phyloP scores from a whole-genome alignment of 2,113 vertebrate genomes.

The Chionodraco myersi region DNA sequence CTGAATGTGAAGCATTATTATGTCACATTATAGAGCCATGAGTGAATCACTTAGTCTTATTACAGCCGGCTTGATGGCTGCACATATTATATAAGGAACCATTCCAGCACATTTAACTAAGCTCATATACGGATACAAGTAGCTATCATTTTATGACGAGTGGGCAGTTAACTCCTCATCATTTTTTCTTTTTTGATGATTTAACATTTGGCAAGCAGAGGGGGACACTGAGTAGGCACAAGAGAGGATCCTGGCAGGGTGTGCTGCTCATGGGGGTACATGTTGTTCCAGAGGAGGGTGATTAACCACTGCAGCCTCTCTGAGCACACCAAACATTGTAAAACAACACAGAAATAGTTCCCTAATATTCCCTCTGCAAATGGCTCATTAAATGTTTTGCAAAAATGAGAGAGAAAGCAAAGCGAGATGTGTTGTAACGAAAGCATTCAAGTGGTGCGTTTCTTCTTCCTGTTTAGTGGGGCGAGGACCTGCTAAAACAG shows the following conservation, averaged over 20 bases:
- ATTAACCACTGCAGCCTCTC: constrained; percentile 40
- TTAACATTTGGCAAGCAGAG: constrained; percentile 61
- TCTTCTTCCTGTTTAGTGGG: constrained; percentile 52
- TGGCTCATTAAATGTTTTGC: no score
- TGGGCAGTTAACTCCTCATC: constrained; percentile 36
- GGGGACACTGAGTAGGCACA: constrained; percentile 40
- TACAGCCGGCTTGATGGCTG: constrained; percentile 7
- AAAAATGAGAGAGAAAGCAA: no score
- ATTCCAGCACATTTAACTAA: constrained; percentile 16
- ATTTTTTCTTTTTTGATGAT: constrained; percentile 33
- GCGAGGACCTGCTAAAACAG: constrained; percentile 50
- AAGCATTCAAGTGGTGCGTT: background rate
- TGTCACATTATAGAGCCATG: background rate
- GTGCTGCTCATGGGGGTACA: constrained; percentile 28
- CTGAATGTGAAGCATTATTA: constrained; percentile 5
- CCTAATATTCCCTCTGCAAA: constrained; percentile 9
- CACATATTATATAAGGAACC: constrained; percentile 13
- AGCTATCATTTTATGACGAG: constrained; percentile 13
- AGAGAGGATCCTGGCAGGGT: constrained; percentile 47
- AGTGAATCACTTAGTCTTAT: constrained; percentile 16
- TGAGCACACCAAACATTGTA: constrained; percentile 23
- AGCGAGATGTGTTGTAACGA: no score
- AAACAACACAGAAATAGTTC: constrained; percentile 21
- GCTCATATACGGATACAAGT: constrained; percentile 16
- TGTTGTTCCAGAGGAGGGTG: constrained; percentile 42